Percentiles rank a stretch among this genome's conserved stretches.
phyloP scores from a whole-genome alignment of 2,797 vertebrate genomes.

The Sebastiscus tertius region DNA sequence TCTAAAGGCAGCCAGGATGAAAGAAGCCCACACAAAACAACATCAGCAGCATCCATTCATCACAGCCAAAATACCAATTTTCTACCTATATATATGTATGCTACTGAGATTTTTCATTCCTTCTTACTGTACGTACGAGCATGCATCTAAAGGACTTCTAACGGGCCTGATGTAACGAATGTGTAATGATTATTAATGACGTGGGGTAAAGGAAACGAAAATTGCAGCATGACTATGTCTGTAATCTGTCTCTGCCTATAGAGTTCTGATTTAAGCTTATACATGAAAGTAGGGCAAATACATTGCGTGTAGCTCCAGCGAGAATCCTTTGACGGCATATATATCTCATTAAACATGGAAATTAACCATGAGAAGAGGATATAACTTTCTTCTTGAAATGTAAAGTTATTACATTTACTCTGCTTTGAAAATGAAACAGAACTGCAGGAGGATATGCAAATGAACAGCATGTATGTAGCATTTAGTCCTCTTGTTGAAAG shows the following conservation, averaged over 20 bases:
- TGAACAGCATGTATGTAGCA: not conserved
- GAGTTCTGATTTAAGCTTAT: constrained; percentile 26
- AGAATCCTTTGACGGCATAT: constrained; percentile 4
- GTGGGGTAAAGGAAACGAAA: constrained; percentile 1
- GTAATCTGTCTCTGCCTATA: constrained; percentile 33
- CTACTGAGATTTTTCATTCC: constrained; percentile 18
- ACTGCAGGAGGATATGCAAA: constrained; percentile 2
- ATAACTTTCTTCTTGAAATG: constrained; percentile 27
- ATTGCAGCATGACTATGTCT: constrained; percentile 7
- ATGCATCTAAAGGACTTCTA: constrained; percentile 13
- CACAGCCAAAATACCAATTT: constrained; percentile 29
- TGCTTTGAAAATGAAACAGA: constrained; percentile 31
- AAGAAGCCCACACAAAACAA: constrained; percentile 41
- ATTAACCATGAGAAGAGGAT: constrained; percentile 13
- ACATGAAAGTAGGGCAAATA: constrained; percentile 43
- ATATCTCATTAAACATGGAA: constrained; percentile 35
- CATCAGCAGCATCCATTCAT: constrained; percentile 40
- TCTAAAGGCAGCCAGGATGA: constrained; percentile 21
- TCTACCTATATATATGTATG: not conserved
- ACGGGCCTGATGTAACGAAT: constrained; percentile 26
- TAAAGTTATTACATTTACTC: constrained; percentile 12
- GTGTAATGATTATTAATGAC: constrained; percentile 42
- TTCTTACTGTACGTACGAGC: not conserved
- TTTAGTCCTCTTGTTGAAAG: not conserved
- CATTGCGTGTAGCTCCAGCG: not conserved